Percentiles rank a stretch among this genome's conserved stretches.
These are phyloP conservation scores for Antheraea mylitta DNA, from an alignment of 1,140 invertebrate genomes.

Conservation along the genomic window DNA sequence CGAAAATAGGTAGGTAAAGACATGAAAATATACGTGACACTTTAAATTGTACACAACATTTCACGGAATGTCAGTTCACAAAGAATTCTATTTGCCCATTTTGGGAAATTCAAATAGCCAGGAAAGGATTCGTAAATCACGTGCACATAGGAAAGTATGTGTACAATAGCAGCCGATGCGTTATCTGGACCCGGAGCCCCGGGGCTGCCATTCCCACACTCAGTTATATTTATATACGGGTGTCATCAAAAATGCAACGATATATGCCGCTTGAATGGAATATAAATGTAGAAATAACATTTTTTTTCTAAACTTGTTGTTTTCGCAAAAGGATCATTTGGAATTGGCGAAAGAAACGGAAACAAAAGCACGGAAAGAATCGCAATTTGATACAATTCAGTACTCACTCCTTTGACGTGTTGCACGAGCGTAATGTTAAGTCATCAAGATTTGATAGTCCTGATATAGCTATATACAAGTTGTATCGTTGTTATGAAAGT, in stretches of 20 bases:
- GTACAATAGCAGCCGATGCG: constrained; percentile 12
- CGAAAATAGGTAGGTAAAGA: neutral
- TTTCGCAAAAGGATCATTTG: no score
- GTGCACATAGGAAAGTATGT: constrained; percentile 15
- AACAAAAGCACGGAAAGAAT: no score
- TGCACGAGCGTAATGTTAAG: no score
- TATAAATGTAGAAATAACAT: no score
- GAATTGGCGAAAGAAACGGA: no score
- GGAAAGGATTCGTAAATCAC: constrained; percentile 27
- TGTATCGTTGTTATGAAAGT: no score
- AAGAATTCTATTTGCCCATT: constrained; percentile 22
- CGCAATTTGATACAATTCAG: no score
- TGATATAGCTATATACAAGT: no score
- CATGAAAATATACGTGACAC: constrained; percentile 12
- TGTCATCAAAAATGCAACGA: constrained; percentile 40
- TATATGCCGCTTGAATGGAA: constrained; percentile 23
- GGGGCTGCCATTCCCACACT: constrained; percentile 27
- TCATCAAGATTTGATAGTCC: no score
- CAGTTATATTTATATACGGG: constrained; percentile 38
- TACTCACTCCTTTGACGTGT: no score
- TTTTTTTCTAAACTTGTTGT: no score
- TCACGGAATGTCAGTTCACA: constrained; percentile 20
- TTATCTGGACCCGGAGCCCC: constrained; percentile 30
- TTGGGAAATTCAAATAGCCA: constrained; percentile 18
- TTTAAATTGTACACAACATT: constrained; percentile 24